Conservation (phyloP, 2,113 vertebrate genomes). For the Pelobates fuscus region DNA sequence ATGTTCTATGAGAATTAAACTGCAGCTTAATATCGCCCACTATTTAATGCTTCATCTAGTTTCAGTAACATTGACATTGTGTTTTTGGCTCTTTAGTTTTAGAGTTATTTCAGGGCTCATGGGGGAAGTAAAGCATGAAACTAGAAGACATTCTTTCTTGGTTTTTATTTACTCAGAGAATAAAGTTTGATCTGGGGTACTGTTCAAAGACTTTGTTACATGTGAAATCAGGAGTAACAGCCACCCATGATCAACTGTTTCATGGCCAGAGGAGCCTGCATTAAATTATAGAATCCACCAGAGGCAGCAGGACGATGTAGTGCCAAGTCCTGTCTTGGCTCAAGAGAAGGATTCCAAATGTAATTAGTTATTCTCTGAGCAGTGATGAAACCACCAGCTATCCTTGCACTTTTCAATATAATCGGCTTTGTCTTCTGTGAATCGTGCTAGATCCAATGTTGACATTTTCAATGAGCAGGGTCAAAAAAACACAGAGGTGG, state of each 20-base stretch:
- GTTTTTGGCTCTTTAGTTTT: neutral
- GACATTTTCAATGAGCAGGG: no score
- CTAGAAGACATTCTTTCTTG: slow-evolving; percentile 3
- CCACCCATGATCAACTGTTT: slow-evolving; percentile 26
- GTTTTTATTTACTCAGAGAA: slow-evolving; percentile 9
- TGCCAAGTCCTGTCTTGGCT: slow-evolving; percentile 26
- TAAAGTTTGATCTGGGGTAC: neutral
- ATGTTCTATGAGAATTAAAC: no score
- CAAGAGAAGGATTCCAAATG: slow-evolving; percentile 29
- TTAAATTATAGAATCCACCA: slow-evolving; percentile 28
- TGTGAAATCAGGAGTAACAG: slow-evolving; percentile 19
- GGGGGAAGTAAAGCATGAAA: neutral
- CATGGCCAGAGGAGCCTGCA: slow-evolving; percentile 19
- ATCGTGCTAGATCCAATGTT: no score
- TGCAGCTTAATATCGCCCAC: no score
- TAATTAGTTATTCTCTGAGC: slow-evolving; percentile 34
- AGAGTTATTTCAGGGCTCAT: neutral
- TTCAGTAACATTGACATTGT: neutral
- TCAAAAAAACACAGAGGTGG: no score
- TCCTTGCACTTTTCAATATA: slow-evolving; percentile 25
- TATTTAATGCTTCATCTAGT: neutral
- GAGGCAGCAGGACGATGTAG: slow-evolving; percentile 9
- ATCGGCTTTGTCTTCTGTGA: neutral
- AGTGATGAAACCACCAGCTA: slow-evolving; percentile 37
- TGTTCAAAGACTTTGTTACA: slow-evolving; percentile 1